Conservation (phyloP, 23 tunicate genomes). For the Ascidia mentula region DNA sequence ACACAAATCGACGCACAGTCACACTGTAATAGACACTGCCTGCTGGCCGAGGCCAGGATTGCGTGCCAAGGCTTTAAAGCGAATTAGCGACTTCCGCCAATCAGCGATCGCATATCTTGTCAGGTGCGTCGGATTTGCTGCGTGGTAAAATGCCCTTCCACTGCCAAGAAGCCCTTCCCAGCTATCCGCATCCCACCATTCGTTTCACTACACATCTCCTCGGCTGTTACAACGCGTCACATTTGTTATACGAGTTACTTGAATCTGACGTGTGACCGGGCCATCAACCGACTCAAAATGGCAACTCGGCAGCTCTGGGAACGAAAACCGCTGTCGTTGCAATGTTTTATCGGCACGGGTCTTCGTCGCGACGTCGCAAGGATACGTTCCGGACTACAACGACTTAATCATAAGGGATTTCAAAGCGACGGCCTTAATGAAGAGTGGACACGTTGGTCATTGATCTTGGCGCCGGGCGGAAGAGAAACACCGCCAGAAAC, state of each 20-base stretch:
- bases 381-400: neutral
- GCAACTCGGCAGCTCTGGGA: too few relatives aligned
- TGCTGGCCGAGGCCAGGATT: neutral
- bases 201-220: too few relatives aligned
- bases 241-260: too few relatives aligned
- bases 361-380: neutral
- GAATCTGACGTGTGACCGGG: too few relatives aligned
- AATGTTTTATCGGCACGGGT: constrained; percentile 2
- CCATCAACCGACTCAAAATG: too few relatives aligned
- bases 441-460: too few relatives aligned
- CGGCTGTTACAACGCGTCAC: too few relatives aligned
- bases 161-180: too few relatives aligned
- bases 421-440: neutral
- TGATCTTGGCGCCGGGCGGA: neutral
- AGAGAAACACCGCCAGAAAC: neutral
- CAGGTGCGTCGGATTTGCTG: neutral
- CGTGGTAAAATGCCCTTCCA: too few relatives aligned
- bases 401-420: neutral
- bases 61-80: neutral
- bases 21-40: constrained; percentile 9
- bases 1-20: neutral
- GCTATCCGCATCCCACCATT: too few relatives aligned
- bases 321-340: neutral
- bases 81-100: neutral
- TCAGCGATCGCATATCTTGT: neutral